Evolutionary conservation across 1,140 invertebrate genomes (phyloP).

Genomic region (Nixonia krombeini): DNA sequence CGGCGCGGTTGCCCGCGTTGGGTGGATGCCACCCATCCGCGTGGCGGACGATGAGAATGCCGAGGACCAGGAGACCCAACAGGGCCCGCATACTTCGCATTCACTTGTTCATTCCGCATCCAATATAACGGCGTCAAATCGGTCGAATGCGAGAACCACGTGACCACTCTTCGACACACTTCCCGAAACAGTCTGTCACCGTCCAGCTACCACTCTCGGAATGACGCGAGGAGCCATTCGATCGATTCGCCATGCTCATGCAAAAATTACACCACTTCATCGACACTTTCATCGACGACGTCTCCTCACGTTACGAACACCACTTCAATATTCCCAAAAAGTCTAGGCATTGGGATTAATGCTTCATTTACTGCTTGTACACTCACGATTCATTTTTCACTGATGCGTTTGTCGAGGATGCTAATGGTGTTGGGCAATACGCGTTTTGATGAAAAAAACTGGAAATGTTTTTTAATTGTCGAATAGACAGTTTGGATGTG

Average conservation of each 20-base stretch:
- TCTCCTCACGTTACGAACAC: conserved; percentile 7
- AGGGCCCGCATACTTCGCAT: conserved; percentile 47
- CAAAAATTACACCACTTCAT: no score
- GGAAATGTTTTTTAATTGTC: no score
- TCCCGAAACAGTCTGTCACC: no score
- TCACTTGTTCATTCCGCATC: conserved; percentile 22
- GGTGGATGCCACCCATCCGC: conserved; percentile 16
- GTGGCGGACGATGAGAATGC: conserved; percentile 37
- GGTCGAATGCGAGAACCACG: no score
- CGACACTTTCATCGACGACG: conserved; percentile 13
- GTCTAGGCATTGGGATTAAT: no score
- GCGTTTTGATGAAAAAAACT: no score
- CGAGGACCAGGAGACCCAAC: conserved; percentile 46
- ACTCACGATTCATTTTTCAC: no score
- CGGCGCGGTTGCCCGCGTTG: conserved; percentile 1
- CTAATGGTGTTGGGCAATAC: no score
- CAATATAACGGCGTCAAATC: conserved; percentile 18
- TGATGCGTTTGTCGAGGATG: no score
- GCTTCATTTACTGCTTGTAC: no score
- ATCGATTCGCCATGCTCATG: conserved; percentile 15
- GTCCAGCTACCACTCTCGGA: not conserved
- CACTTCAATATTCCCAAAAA: conserved; percentile 5
- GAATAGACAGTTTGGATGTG: no score
- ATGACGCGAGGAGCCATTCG: not conserved
- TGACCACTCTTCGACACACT: no score